Conservation (phyloP, 2,888 invertebrate species). For the Sipha maydis region DNA sequence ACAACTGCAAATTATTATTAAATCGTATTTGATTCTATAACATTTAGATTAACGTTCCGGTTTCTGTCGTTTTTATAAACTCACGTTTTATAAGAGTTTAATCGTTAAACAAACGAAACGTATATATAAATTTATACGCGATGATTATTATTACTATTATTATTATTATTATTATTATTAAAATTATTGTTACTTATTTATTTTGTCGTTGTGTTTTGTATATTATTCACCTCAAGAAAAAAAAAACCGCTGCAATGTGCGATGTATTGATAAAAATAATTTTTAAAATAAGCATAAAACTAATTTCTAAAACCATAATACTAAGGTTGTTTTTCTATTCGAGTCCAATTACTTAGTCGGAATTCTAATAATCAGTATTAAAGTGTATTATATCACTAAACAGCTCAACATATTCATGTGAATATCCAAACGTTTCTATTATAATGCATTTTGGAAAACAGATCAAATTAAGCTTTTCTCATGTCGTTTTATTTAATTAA, state of each 20-base stretch:
- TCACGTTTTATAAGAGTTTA: not conserved
- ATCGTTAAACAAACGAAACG: not conserved
- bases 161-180: not conserved
- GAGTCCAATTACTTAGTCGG: constrained; percentile 12
- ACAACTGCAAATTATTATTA: too few species aligned
- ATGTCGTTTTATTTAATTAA: too few species aligned
- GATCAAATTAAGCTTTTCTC: too few species aligned
- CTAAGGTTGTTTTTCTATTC: constrained; percentile 13
- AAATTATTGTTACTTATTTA: too few species aligned
- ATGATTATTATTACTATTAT: too few species aligned
- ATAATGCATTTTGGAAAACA: not conserved
- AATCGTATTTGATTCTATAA: too few species aligned
- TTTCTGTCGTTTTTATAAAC: too few species aligned
- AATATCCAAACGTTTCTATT: not conserved
- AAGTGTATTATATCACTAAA: not conserved
- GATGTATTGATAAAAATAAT: not conserved
- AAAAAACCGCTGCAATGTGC: not conserved
- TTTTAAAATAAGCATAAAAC: constrained; percentile 14
- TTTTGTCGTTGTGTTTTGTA: not conserved
- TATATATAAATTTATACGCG: not conserved
- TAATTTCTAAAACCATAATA: not conserved
- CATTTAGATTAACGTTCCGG: too few species aligned
- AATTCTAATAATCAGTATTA: constrained; percentile 10
- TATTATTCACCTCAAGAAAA: not conserved
- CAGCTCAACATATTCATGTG: constrained; percentile 20